Evolutionary conservation across 2,888 invertebrate species (phyloP).

Genomic region (Ophion ventricosus): DNA sequence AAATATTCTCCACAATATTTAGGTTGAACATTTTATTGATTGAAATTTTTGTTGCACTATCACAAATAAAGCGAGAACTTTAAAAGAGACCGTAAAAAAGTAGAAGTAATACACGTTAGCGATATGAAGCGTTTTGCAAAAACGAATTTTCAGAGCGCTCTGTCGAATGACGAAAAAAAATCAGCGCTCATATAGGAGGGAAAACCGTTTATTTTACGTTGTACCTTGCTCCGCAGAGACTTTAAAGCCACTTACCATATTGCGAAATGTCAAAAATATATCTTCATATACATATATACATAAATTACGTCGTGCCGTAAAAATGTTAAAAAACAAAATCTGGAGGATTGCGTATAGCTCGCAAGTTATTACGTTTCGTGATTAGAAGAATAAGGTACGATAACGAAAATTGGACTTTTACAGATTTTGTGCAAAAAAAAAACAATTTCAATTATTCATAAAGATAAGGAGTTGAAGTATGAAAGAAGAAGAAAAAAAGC

Average conservation of each 20-base stretch:
- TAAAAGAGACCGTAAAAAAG: no score
- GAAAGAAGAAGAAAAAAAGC: conserved; percentile 31
- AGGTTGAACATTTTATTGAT: no score
- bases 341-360: conserved; percentile 35
- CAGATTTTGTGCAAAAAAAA: not conserved
- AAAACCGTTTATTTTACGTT: not conserved
- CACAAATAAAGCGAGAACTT: no score
- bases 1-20: no score
- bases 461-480: conserved; percentile 1
- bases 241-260: not conserved
- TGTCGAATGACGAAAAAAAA: no score
- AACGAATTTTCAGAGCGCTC: no score
- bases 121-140: no score
- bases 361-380: conserved; percentile 28
- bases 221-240: not conserved
- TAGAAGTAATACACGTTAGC: no score
- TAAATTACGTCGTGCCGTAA: not conserved
- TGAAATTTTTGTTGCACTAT: no score
- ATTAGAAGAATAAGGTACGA: conserved; percentile 8
- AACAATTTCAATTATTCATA: conserved; percentile 33
- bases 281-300: conserved; percentile 4
- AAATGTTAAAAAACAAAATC: conserved; percentile 27
- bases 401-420: conserved; percentile 13
- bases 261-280: conserved; percentile 9
- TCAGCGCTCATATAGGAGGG: not conserved